phyloP scores from a whole-genome alignment of 2,113 vertebrate species.

The Anseranas semipalmata region DNA sequence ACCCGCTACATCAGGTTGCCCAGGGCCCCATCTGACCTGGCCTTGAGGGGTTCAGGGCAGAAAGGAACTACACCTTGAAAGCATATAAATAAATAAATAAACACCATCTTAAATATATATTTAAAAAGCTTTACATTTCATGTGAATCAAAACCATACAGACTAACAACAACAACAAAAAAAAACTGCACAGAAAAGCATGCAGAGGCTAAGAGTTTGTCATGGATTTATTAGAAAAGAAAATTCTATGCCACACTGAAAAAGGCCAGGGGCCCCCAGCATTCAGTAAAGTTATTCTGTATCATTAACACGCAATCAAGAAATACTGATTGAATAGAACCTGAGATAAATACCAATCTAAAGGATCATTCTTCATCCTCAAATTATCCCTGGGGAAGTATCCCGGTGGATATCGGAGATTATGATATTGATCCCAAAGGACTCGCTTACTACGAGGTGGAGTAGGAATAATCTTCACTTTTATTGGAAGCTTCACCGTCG shows the following conservation, averaged over 20 bases:
- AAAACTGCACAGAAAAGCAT: not conserved
- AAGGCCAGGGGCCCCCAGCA: not conserved
- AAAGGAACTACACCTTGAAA: not conserved
- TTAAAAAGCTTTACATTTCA: not conserved
- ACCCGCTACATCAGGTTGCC: too few species aligned
- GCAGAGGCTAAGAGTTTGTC: not conserved
- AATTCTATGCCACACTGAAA: not conserved
- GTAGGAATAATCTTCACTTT: slow-evolving; percentile 98
- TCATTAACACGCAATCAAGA: not conserved
- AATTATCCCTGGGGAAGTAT: slow-evolving; percentile 96
- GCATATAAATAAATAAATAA: not conserved
- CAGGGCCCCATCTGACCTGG: too few species aligned
- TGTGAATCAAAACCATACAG: not conserved
- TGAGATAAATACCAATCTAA: slow-evolving; percentile 88
- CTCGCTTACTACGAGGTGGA: slow-evolving; percentile 92
- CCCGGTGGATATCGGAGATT: slow-evolving; percentile 97
- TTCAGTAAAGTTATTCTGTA: not conserved
- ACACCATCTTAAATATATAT: not conserved
- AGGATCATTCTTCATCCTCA: slow-evolving; percentile 98
- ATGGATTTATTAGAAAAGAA: not conserved
- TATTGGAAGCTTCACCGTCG: slow-evolving; percentile 93
- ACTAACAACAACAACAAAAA: not conserved
- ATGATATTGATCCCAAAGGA: slow-evolving; percentile 98
- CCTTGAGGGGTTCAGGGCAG: not conserved
- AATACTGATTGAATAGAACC: slow-evolving; percentile 28